Evolutionary conservation across 2,888 invertebrate genomes (phyloP).

Genomic region (Andrena bicolor): DNA sequence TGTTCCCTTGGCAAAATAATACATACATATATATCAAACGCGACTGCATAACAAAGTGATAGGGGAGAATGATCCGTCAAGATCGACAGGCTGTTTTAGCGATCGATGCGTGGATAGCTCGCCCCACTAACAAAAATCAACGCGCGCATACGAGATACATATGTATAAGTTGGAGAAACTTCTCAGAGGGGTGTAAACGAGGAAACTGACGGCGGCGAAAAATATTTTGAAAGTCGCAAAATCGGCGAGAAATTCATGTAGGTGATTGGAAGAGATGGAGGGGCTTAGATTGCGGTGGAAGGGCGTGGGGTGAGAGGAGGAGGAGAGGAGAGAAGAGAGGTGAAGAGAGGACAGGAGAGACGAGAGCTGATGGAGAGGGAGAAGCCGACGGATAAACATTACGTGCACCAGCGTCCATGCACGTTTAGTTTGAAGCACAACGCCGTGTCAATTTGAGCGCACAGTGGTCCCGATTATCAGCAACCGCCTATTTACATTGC

Average conservation of each 20-base stretch:
- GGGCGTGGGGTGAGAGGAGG: conserved; percentile 12
- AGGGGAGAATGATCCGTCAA: too few species aligned
- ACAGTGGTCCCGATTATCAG: background rate
- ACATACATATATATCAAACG: too few species aligned
- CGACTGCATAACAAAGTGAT: too few species aligned
- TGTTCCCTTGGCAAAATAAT: background rate
- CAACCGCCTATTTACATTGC: background rate
- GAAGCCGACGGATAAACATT: conserved; percentile 76
- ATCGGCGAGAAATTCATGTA: conserved; percentile 39
- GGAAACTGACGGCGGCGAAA: background rate
- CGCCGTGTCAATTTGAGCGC: conserved; percentile 50
- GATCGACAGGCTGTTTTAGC: too few species aligned
- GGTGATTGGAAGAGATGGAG: conserved; percentile 56
- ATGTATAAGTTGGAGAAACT: too few species aligned
- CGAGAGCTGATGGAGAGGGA: conserved; percentile 52
- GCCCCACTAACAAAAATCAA: background rate
- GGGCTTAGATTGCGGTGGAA: conserved; percentile 24
- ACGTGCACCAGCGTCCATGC: conserved; percentile 68
- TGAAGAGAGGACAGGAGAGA: conserved; percentile 35
- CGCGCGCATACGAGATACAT: background rate
- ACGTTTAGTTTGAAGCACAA: conserved; percentile 76
- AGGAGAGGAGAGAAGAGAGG: background rate
- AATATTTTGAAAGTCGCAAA: conserved; percentile 39
- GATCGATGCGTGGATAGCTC: too few species aligned
- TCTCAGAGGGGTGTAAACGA: background rate